Evolutionary conservation across 2,888 invertebrate genomes (phyloP), one percentile per base, ranked within the genome.

Genomic region (Erynnis tages): DNA sequence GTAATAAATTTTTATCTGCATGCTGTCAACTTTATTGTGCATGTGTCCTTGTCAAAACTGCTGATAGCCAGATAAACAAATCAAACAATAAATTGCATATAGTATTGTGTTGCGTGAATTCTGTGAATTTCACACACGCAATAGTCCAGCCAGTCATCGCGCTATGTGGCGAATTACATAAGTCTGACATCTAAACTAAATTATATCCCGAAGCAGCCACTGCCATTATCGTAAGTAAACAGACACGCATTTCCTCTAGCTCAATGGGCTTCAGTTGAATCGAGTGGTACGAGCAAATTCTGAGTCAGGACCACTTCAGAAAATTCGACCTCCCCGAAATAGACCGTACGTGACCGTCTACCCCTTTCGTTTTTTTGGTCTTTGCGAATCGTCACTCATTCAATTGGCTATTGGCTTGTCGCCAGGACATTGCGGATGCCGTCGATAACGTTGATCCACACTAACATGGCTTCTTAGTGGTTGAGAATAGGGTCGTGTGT

Each of bases 381-480:
- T 67, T 73, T 69, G 73, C 75, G 69, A 77, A 83, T 82, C 84
- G 81, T 85, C 84, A 83, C 79, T 85, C 87, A 88, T 87, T 88
- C 85, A 87, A 85, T 83, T 78, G 75, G 66, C 66, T 69, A 65
- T 81, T 89, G 88, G 88, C 84, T 76, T 79, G 71, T 69, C 72
- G 83, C 88, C 89, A 88, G 85, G 76, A 77, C 69, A 72, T 65
- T 62, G 58, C 63, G 63, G 71, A 70, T 75, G 75, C 30, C 19
- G n/a, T n/a, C n/a, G n/a, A n/a, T n/a, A n/a, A 19, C 29, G 8
- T 67, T 69, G 71, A 66, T 76, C 74, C 73, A 76, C 69, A 73
- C 76, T 76, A 70, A 77, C 72, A 69, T 65, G 66, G 50, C 56
- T 57, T 47, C 61, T 58, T 60, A 61, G 66, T n/a, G 37, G 4